Conservation (phyloP, 1,140 invertebrate species). For the Druon quercuslanigerum region DNA sequence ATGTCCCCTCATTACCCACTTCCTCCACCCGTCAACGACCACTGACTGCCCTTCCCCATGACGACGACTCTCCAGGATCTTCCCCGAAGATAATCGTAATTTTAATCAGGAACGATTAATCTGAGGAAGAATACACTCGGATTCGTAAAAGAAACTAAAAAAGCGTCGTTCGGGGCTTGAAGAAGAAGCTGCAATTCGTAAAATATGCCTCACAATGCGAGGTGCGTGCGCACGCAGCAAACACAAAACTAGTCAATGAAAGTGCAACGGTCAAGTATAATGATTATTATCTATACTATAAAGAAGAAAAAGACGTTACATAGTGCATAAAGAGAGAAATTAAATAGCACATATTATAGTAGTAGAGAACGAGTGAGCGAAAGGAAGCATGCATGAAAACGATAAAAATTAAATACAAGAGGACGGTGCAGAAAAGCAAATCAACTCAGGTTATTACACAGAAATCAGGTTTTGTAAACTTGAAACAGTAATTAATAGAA, state of each 20-base stretch:
- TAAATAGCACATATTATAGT: conserved; percentile 31
- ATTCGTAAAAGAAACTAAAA: conserved; percentile 16
- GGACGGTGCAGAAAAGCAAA: conserved; percentile 3
- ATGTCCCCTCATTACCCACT: conserved; percentile 39
- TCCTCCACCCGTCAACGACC: conserved; percentile 46
- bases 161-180: background rate
- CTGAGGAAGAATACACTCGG: background rate
- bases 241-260: conserved; percentile 76
- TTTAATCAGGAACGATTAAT: background rate
- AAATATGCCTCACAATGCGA: conserved; percentile 44
- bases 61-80: background rate
- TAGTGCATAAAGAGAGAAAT: conserved; percentile 39
- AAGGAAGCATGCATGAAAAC: conserved; percentile 33
- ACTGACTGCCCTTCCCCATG: conserved; percentile 32
- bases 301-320: conserved; percentile 40
- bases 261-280: conserved; percentile 73
- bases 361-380: conserved; percentile 33
- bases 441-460: conserved; percentile 38
- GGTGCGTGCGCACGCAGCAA: conserved; percentile 45
- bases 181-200: background rate
- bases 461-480: conserved; percentile 35
- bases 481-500: conserved; percentile 32
- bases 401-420: background rate
- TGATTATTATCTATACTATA: conserved; percentile 63
- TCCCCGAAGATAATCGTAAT: background rate